Evolutionary conservation across 2,113 vertebrate species (phyloP), one percentile per base, ranked within the genome.

Genomic region (Scomber japonicus): DNA sequence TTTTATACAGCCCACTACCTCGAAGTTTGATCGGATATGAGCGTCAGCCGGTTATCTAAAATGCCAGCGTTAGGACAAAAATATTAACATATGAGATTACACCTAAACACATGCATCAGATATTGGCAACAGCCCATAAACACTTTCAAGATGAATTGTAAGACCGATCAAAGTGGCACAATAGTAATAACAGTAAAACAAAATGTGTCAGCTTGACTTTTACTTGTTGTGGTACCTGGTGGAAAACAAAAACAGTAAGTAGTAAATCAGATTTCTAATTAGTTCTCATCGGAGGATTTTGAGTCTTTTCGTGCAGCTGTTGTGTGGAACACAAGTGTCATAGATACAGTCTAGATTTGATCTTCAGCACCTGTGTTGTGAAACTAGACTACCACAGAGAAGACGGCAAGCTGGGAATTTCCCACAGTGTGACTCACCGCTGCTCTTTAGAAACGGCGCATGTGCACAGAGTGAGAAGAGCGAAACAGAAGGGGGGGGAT

Each of bases 381-480:
- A 93, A 93, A 90, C 89, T 77, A 85, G 85, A 90, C 86, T 74
- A 71, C 75, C 76, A 59, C 86, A 79, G 78, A 85, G 76, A 78
- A 73, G 67, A 56, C 55, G 63, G 57, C 48, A 45, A 83, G 87
- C 88, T 89, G 92, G 94, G 93, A 95, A 94, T 93, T 95, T 95
- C 94, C 93, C 89, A 90, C 78, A 89, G 87, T 55, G 86, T 95
- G 94, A 94, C 90, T 94, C 92, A 93, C 87, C 21, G 81, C 85
- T 72, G 66, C 71, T 77, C 57, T 81, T 59, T 60, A 81, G 72
- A 79, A 15, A 88, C 30, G 0, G 89, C 88, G 89, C 93, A 92
- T 91, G 91, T 74, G 92, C 86, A 24, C 51, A 31, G 65, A 75
- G 67, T 82, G 61, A 85, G 78, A 86, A 89, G 83, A 78, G 73